Evolutionary conservation across 2,113 vertebrate genomes (phyloP).

Genomic region (Corythoichthys intestinalis): DNA sequence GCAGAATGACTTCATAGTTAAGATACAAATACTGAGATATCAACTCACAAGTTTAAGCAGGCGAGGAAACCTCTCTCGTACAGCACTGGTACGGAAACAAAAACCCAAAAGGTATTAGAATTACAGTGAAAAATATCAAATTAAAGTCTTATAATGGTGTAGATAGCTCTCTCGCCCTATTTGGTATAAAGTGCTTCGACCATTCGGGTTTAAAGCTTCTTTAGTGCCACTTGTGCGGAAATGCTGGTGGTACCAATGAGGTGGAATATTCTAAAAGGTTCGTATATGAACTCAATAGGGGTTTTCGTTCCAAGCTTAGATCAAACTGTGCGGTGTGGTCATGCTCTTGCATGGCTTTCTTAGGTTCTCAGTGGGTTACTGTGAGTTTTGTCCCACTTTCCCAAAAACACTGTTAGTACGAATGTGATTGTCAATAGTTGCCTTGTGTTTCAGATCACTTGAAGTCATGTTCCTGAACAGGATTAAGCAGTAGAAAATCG

Average conservation of each 20-base stretch:
- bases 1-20: neutral
- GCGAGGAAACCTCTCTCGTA: conserved; percentile 85
- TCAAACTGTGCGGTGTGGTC: neutral
- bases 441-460: neutral
- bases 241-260: neutral
- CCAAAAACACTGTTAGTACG: neutral
- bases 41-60: conserved; percentile 82
- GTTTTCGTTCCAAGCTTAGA: neutral
- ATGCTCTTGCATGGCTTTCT: neutral
- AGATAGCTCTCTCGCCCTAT: conserved; percentile 17
- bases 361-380: neutral
- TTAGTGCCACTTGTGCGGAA: neutral
- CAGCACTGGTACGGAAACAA: conserved; percentile 72
- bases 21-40: neutral
- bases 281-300: neutral
- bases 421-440: neutral
- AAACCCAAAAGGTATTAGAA: conserved; percentile 28
- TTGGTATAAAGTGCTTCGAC: conserved; percentile 6
- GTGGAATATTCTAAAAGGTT: neutral
- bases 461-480: neutral
- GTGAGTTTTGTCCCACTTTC: neutral
- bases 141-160: neutral
- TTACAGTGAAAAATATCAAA: neutral
- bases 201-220: conserved; percentile 11
- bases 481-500: neutral